Evolutionary conservation across 2,797 vertebrate species (phyloP).

Genomic region (Lacerta bilineata): DNA sequence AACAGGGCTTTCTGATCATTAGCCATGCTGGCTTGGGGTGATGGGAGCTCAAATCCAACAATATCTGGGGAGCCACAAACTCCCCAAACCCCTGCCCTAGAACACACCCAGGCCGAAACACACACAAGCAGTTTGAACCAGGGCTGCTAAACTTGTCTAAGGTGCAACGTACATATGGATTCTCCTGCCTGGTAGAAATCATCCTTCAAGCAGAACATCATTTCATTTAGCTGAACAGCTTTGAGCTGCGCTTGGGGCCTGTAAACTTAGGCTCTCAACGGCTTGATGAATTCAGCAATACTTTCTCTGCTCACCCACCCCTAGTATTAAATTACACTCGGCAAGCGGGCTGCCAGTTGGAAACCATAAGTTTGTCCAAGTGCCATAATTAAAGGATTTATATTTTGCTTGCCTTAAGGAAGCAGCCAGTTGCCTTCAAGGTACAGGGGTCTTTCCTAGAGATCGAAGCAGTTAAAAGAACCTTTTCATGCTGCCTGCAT

Average conservation of each 20-base stretch:
- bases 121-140: background rate
- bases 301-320: background rate
- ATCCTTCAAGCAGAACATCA: background rate
- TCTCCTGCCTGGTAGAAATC: background rate
- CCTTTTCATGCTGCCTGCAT: background rate
- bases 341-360: background rate
- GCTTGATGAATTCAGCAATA: background rate
- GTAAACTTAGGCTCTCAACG: background rate
- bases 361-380: conserved; percentile 5
- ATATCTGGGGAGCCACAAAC: background rate
- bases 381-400: conserved; percentile 4
- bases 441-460: background rate
- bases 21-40: background rate
- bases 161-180: background rate
- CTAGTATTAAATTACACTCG: background rate
- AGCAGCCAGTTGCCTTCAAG: background rate
- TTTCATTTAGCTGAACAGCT: background rate
- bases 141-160: background rate
- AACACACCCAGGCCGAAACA: too few species aligned
- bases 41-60: background rate
- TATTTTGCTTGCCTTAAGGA: background rate
- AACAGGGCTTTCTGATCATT: background rate
- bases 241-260: background rate
- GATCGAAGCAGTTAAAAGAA: conserved; percentile 26
- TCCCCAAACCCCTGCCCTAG: too few species aligned